These are phyloP conservation scores for Agonopterix subpropinquella DNA, from an alignment of 2,888 invertebrate genomes.

Conservation along the genomic window DNA sequence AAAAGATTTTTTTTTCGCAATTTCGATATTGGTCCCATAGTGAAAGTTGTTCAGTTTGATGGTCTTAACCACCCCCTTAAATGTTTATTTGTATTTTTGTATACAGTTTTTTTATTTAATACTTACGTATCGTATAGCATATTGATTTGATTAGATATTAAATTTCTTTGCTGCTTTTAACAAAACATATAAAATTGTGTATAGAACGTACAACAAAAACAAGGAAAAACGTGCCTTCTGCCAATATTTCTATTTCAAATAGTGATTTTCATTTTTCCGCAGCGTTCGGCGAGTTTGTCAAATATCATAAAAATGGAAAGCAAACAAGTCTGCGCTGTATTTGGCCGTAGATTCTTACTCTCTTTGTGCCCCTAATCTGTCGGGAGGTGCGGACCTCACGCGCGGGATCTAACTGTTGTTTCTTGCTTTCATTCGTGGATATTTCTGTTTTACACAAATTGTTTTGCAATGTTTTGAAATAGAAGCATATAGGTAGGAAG, in stretches of 20 bases:
- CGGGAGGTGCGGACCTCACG: constrained; percentile 53
- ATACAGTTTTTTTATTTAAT: too few species aligned
- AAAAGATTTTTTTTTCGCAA: too few species aligned
- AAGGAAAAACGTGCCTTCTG: constrained; percentile 42
- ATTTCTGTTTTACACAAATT: too few species aligned
- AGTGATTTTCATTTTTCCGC: constrained; percentile 45
- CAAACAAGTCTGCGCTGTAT: constrained; percentile 60
- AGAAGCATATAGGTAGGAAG: too few species aligned
- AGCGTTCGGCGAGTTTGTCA: constrained; percentile 32
- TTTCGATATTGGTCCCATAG: too few species aligned
- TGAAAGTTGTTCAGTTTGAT: too few species aligned
- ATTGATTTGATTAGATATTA: background rate
- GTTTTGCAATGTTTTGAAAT: too few species aligned
- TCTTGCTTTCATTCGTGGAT: constrained; percentile 38
- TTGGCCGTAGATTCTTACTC: constrained; percentile 61
- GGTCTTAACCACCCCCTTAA: too few species aligned
- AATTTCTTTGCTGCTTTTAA: background rate
- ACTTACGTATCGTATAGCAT: too few species aligned
- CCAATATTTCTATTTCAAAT: constrained; percentile 39
- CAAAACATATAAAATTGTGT: background rate
- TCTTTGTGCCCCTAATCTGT: constrained; percentile 62
- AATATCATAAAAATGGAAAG: constrained; percentile 67
- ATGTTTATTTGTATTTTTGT: too few species aligned
- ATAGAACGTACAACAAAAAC: background rate
- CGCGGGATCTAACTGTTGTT: constrained; percentile 53